phyloP scores from a whole-genome alignment of 2,888 invertebrate genomes.

The Craniophora ligustri region DNA sequence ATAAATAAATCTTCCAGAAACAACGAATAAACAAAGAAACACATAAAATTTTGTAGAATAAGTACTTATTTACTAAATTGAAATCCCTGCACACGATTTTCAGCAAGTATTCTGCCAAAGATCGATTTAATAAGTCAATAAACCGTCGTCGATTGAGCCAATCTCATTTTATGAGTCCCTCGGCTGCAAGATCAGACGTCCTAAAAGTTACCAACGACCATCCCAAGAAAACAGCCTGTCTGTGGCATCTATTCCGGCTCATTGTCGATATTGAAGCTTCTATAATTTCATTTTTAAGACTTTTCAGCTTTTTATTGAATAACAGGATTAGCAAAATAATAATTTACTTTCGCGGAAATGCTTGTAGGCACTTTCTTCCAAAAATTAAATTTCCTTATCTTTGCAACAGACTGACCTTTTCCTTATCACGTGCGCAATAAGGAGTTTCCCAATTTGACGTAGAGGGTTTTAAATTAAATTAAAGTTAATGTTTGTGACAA shows the following conservation, averaged over 20 bases:
- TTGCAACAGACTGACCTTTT: constrained; percentile 58
- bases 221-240: constrained; percentile 62
- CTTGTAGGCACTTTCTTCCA: constrained; percentile 62
- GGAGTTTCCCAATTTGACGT: constrained; percentile 43
- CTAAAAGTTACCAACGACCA: constrained; percentile 72
- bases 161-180: constrained; percentile 84
- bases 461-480: constrained; percentile 39
- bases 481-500: constrained; percentile 36
- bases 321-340: constrained; percentile 46
- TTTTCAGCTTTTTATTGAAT: constrained; percentile 25
- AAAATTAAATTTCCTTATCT: constrained; percentile 70
- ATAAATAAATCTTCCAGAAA: too few relatives aligned
- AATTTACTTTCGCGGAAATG: constrained; percentile 60
- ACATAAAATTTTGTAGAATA: constrained; percentile 33
- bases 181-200: constrained; percentile 74
- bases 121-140: constrained; percentile 86
- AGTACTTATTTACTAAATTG: constrained; percentile 62
- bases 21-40: constrained; percentile 32
- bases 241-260: constrained; percentile 62
- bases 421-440: constrained; percentile 50
- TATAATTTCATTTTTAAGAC: constrained; percentile 43
- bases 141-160: constrained; percentile 81
- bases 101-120: constrained; percentile 72
- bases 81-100: constrained; percentile 62
- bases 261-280: constrained; percentile 58